Evolutionary conservation across 2,797 vertebrate genomes (phyloP), one percentile per base, ranked within the genome.

Genomic region (Poecile montanus): DNA sequence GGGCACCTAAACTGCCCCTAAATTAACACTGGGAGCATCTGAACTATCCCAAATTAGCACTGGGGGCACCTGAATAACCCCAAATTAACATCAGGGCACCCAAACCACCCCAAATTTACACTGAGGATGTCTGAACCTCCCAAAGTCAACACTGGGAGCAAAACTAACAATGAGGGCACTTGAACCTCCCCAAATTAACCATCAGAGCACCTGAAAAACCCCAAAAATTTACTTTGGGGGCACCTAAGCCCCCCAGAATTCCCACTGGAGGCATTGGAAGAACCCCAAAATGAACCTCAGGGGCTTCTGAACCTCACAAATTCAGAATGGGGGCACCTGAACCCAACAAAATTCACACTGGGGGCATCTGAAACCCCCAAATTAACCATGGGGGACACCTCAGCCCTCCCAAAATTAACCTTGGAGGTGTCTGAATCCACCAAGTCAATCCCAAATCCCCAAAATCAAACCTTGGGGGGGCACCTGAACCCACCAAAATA

Each of bases 61-160:
- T 9, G 7, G 7, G 10, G 6, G 7, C 22, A 17, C 11, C 18
- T 15, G 26, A 58, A n/a, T 3, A 3, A 10, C 3, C 13, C n/a
- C 16, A 13, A 73, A 32, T 79, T 26, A 8, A 5, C 8, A 2
- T 2, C 1, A 2, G 10, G 30, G 17, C 57, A 21, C 13, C 13
- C 3, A 3, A 40, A 21, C 27, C 4, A 8, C 36, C 34, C 19
- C 13, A 42, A 68, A 29, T 44, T 36, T 0, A 26, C 21, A 19
- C 5, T 34, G 9, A 9, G 14, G 11, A 6, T 9, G 34, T 6
- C 11, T 21, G 47, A 85, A 44, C 18, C 18, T 25, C 19, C 16
- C n/a, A 20, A 40, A 40, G 38, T 36, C 7, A 18, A 70, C 36
- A 20, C 0, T 6, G 4, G 29, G 16, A 7, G 9, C 11, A n/a